Base-by-base conservation (phyloP, 2,888 invertebrate species). In the Drosophila eohydei region DNA sequence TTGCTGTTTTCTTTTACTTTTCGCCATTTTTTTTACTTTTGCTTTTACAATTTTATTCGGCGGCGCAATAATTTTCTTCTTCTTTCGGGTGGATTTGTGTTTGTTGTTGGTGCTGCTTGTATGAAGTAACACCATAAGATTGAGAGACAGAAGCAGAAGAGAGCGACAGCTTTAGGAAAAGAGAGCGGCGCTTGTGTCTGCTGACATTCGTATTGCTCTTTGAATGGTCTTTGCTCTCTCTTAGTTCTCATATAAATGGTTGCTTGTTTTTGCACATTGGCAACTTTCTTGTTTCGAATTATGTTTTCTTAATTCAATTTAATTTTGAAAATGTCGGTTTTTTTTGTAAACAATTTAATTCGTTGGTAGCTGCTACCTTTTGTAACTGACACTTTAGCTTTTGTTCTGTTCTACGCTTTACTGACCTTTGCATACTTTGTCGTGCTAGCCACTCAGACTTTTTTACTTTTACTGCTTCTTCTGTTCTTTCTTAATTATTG, bases 41-140 rank as follows among this genome's bases (percentile, higher is more conserved):
- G 88, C 86, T 79, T 86, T 88, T 76, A 79, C 84, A 80, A 77
- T 82, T 86, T 88, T 70, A 79, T 88, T 86, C 73, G 72, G 82
- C 86, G 88, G 87, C 86, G 86, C 86, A 86, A 88, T 86, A 88
- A 70, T 80, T 84, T 88, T 85, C 88, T 84, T 81, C 84, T 83
- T 84, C 88, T 84, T 65, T 55, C 70, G 50, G 41, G 16, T 44
- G 46, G 38, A 58, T 60, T 57, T 70, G 64, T 71, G 55, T 81
- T 55, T 65, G 71, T 77, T 73, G 74, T 68, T 73, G 65, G 67
- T 71, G 62, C 57, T 60, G 65, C 55, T 41, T 59, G 69, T 81
- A 81, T 83, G 81, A 83, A 83, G 87, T 83, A 83, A 83, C 64
- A 59, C 41, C 58, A 55, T 46, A 7, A 50, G 69, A 70, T 34